A percentile compares a stretch with the other conserved stretches of the same genome.
Conservation (phyloP, 2,797 vertebrate genomes). For the Chaetodon trifasciatus region DNA sequence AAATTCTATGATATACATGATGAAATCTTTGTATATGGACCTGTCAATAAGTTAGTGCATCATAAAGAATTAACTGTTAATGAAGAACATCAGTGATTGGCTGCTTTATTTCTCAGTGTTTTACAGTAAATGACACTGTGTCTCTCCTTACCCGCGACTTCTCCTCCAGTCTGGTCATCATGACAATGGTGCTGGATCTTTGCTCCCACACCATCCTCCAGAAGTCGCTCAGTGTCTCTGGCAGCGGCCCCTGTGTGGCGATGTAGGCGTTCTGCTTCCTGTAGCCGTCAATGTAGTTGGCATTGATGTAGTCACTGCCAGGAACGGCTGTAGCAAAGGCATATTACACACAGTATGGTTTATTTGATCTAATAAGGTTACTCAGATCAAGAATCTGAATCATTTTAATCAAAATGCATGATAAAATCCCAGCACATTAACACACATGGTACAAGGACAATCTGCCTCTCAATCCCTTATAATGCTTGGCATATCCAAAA, state of each 20-base stretch:
- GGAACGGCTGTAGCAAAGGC: conserved; percentile 73
- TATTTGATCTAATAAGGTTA: conserved; percentile 6
- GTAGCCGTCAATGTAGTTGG: conserved; percentile 98
- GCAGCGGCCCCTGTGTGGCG: conserved; percentile 96
- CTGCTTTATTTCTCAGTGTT: not conserved
- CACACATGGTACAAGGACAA: conserved; percentile 3
- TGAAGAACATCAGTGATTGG: conserved; percentile 4
- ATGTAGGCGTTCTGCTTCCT: conserved; percentile 99
- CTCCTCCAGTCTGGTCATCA: conserved; percentile 99
- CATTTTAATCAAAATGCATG: conserved; percentile 15
- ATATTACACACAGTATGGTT: not conserved
- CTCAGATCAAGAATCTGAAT: not conserved
- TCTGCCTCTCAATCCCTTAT: not conserved
- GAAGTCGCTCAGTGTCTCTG: conserved; percentile 97
- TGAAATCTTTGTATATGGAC: conserved; percentile 4
- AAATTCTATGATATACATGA: conserved; percentile 7
- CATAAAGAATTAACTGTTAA: conserved; percentile 15
- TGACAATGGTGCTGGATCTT: conserved; percentile 94
- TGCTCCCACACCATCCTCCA: conserved; percentile 99
- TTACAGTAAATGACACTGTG: not conserved
- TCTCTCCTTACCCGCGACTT: conserved; percentile 87
- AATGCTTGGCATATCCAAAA: not conserved
- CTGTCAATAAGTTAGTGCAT: conserved; percentile 24
- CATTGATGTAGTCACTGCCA: conserved; percentile 96
- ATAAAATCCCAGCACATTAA: not conserved